Conservation (phyloP, 2,797 vertebrate species). For the Brotula barbata region DNA sequence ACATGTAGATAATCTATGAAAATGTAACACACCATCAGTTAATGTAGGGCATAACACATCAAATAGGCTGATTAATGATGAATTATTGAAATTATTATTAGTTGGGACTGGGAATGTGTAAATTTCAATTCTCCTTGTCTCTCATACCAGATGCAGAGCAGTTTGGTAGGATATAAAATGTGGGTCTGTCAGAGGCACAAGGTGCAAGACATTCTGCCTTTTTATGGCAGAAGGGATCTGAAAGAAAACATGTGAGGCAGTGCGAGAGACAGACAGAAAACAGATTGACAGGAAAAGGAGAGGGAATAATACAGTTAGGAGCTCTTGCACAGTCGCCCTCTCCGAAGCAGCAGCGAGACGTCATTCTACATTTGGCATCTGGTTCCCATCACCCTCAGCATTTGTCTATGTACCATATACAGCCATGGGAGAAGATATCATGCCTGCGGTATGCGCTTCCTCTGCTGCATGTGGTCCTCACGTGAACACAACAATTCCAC, state of each 20-base stretch:
- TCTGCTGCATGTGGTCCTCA: constrained; percentile 59
- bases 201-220: constrained; percentile 10
- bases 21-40: no score
- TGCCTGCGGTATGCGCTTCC: constrained; percentile 71
- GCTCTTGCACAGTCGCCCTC: constrained; percentile 7
- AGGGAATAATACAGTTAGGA: constrained; percentile 13
- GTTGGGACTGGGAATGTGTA: no score
- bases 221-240: constrained; percentile 7
- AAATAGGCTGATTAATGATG: no score
- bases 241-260: constrained; percentile 6
- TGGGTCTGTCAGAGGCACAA: neutral
- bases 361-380: constrained; percentile 69
- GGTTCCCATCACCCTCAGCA: constrained; percentile 67
- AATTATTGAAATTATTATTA: no score
- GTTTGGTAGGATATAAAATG: constrained; percentile 14
- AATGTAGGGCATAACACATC: no score
- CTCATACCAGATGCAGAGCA: neutral
- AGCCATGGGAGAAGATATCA: constrained; percentile 68
- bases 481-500: constrained; percentile 42
- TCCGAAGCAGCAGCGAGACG: constrained; percentile 51
- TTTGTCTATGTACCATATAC: constrained; percentile 64
- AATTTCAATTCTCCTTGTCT: no score
- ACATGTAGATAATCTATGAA: no score
- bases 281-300: constrained; percentile 33
- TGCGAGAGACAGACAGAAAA: constrained; percentile 18